Conservation (phyloP, 1,140 invertebrate genomes). For the Aphelenchoides fujianensis region DNA sequence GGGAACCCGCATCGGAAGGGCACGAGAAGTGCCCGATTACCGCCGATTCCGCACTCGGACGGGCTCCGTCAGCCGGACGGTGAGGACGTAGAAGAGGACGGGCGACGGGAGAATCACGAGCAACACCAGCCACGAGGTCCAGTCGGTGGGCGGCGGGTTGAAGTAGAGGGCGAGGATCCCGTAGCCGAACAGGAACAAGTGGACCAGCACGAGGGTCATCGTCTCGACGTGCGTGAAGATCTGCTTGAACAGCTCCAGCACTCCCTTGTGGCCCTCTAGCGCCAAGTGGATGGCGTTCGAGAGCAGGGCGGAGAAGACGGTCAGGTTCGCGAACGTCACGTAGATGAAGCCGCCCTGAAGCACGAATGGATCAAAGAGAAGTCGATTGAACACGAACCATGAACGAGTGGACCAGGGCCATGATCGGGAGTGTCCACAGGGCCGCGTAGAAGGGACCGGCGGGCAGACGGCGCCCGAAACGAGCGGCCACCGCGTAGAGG, state of each 20-base stretch:
- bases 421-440: slow-evolving; percentile 85
- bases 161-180: slow-evolving; percentile 31
- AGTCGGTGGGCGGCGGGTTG: background rate
- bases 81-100: slow-evolving; percentile 39
- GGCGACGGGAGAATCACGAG: slow-evolving; percentile 30
- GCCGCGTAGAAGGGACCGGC: slow-evolving; percentile 79
- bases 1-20: background rate
- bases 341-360: slow-evolving; percentile 42
- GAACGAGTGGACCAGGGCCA: slow-evolving; percentile 81
- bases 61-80: slow-evolving; percentile 37
- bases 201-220: slow-evolving; percentile 26
- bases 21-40: background rate
- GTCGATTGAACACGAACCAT: slow-evolving; percentile 73
- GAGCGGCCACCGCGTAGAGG: slow-evolving; percentile 66
- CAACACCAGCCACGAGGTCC: slow-evolving; percentile 21
- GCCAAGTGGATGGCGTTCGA: slow-evolving; percentile 39
- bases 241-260: slow-evolving; percentile 28
- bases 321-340: slow-evolving; percentile 29
- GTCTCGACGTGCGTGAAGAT: slow-evolving; percentile 23
- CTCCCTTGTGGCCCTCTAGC: slow-evolving; percentile 24
- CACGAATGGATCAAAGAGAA: slow-evolving; percentile 71
- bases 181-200: slow-evolving; percentile 38
- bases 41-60: background rate
- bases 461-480: slow-evolving; percentile 71
- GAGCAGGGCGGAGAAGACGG: slow-evolving; percentile 20